Evolutionary conservation across 2,797 vertebrate genomes (phyloP).

Genomic region (Enteromius radiatus): DNA sequence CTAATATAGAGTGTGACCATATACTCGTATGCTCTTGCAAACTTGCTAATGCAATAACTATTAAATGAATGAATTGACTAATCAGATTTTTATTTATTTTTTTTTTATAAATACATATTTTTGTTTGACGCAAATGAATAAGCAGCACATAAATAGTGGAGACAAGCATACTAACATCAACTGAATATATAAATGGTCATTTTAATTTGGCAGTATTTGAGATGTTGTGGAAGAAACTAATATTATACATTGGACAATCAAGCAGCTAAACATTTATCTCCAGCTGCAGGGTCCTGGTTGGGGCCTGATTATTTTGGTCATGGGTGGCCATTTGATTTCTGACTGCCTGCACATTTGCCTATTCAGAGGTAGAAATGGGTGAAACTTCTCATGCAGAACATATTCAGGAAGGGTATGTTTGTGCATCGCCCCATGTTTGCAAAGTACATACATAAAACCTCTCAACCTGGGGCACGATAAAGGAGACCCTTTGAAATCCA

Average conservation of each 20-base stretch:
- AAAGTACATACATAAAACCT: slow-evolving; percentile 81
- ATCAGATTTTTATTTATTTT: slow-evolving; percentile 4
- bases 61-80: background rate
- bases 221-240: slow-evolving; percentile 66
- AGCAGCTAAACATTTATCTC: slow-evolving; percentile 80
- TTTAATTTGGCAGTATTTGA: slow-evolving; percentile 69
- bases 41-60: background rate
- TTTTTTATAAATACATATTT: slow-evolving; percentile 46
- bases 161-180: slow-evolving; percentile 28
- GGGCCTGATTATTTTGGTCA: slow-evolving; percentile 72
- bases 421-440: slow-evolving; percentile 80
- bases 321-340: slow-evolving; percentile 80
- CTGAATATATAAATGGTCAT: slow-evolving; percentile 61
- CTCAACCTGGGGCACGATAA: slow-evolving; percentile 77
- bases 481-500: slow-evolving; percentile 83
- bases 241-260: slow-evolving; percentile 74
- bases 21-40: background rate
- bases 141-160: slow-evolving; percentile 17
- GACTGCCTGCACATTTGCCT: slow-evolving; percentile 78
- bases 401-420: slow-evolving; percentile 79
- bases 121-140: slow-evolving; percentile 42
- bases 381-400: slow-evolving; percentile 84
- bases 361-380: slow-evolving; percentile 78
- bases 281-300: slow-evolving; percentile 71
- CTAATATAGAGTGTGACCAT: no score